Percentiles rank a stretch among this genome's conserved stretches.
phyloP scores from a whole-genome alignment of 2,113 vertebrate genomes.

The Symphodus melops region DNA sequence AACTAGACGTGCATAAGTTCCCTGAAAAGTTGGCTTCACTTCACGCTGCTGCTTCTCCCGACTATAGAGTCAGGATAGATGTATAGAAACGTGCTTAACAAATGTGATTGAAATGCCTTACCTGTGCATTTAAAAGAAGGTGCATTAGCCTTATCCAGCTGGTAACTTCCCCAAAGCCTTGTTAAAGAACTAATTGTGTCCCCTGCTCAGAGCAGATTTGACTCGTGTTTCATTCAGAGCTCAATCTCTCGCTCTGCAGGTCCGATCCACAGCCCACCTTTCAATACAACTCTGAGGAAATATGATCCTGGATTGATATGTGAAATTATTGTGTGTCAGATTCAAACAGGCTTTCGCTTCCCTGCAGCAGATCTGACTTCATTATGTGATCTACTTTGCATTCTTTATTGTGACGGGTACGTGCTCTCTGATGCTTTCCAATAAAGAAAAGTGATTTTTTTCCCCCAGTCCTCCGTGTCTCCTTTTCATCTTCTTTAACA shows the following conservation, averaged over 20 bases:
- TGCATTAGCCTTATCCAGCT: slow-evolving; percentile 51
- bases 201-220: slow-evolving; percentile 33
- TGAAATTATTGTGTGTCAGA: slow-evolving; percentile 57
- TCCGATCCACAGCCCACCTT: slow-evolving; percentile 27
- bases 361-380: slow-evolving; percentile 55
- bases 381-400: slow-evolving; percentile 68
- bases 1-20: neutral
- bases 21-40: slow-evolving; percentile 2
- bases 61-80: slow-evolving; percentile 26
- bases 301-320: slow-evolving; percentile 62
- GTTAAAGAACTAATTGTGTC: slow-evolving; percentile 62
- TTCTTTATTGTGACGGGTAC: slow-evolving; percentile 66
- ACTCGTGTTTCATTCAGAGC: slow-evolving; percentile 49
- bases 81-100: slow-evolving; percentile 43
- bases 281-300: slow-evolving; percentile 59
- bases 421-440: slow-evolving; percentile 67
- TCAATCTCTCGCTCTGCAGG: slow-evolving; percentile 53
- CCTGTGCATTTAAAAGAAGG: slow-evolving; percentile 34
- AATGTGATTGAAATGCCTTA: slow-evolving; percentile 60
- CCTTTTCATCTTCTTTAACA: slow-evolving; percentile 41
- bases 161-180: slow-evolving; percentile 54
- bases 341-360: slow-evolving; percentile 39
- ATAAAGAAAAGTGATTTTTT: slow-evolving; percentile 71
- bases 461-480: slow-evolving; percentile 23
- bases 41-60: slow-evolving; percentile 22